phyloP scores from a whole-genome alignment of 2,797 vertebrate genomes.

The Eulemur mongoz region DNA sequence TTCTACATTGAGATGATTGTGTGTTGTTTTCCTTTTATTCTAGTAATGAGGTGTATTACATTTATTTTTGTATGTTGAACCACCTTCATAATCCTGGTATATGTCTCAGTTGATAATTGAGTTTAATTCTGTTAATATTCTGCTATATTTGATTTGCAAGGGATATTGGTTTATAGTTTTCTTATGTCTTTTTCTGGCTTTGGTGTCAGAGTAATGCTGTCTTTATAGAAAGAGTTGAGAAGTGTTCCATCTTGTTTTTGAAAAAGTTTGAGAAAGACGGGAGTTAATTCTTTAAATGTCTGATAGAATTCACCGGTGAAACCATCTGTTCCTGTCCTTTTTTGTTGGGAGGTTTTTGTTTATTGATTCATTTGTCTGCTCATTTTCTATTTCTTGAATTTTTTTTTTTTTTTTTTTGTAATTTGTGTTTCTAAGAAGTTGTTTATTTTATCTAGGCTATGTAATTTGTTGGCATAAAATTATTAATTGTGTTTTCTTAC shows the following conservation, averaged over 20 bases:
- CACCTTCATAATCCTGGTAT: neutral
- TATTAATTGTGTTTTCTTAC: neutral
- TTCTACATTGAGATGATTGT: neutral
- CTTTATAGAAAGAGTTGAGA: neutral
- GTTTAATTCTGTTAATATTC: neutral
- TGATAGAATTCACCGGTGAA: neutral
- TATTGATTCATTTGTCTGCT: neutral
- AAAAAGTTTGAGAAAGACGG: neutral
- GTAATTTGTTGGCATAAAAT: neutral
- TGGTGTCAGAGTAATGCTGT: neutral
- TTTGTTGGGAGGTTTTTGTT: neutral
- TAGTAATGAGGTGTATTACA: neutral
- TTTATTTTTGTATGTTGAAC: neutral
- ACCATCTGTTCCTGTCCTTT: neutral
- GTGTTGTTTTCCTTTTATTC: neutral
- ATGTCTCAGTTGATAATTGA: neutral
- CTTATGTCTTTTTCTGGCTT: neutral
- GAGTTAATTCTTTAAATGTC: conserved; percentile 5
- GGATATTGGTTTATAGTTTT: neutral
- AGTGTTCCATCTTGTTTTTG: neutral
- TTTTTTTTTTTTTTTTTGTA: neutral
- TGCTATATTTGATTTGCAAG: neutral
- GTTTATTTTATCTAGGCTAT: neutral
- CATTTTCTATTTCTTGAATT: neutral
- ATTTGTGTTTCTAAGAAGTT: neutral